Evolutionary conservation across 2,797 vertebrate species (phyloP).

Genomic region (Poliocrania exsul): DNA sequence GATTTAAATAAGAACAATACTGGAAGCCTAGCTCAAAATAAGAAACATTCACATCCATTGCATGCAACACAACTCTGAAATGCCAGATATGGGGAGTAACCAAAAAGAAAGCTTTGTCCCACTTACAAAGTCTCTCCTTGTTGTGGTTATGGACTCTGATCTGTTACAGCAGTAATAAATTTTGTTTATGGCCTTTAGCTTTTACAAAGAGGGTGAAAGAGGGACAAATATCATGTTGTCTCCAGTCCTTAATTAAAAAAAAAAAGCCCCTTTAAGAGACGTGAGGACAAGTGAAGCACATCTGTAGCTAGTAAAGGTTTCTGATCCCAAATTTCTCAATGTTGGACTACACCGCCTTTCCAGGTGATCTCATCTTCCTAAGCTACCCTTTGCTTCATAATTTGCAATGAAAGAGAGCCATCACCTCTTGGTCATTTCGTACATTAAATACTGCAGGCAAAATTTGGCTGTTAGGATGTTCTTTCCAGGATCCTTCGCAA

Average conservation of each 20-base stretch:
- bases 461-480: neutral
- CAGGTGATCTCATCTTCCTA: neutral
- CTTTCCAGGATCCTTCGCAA: neutral
- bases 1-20: neutral
- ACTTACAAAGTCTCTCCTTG: slow-evolving; percentile 31
- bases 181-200: slow-evolving; percentile 19
- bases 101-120: slow-evolving; percentile 6
- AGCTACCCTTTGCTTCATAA: neutral
- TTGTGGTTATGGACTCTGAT: slow-evolving; percentile 22
- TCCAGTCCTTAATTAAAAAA: neutral
- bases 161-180: slow-evolving; percentile 40
- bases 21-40: neutral
- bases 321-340: neutral
- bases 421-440: neutral
- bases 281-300: neutral
- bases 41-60: neutral
- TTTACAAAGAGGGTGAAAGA: slow-evolving; percentile 23
- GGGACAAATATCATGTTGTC: neutral
- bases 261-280: neutral
- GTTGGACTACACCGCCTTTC: neutral
- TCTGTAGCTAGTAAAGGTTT: neutral
- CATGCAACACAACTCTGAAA: neutral
- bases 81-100: neutral
- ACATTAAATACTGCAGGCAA: neutral
- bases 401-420: neutral